Percentiles rank a stretch among this genome's conserved stretches.
phyloP scores from a whole-genome alignment of 2,113 vertebrate species.

The Phalacrocorax aristotelis region DNA sequence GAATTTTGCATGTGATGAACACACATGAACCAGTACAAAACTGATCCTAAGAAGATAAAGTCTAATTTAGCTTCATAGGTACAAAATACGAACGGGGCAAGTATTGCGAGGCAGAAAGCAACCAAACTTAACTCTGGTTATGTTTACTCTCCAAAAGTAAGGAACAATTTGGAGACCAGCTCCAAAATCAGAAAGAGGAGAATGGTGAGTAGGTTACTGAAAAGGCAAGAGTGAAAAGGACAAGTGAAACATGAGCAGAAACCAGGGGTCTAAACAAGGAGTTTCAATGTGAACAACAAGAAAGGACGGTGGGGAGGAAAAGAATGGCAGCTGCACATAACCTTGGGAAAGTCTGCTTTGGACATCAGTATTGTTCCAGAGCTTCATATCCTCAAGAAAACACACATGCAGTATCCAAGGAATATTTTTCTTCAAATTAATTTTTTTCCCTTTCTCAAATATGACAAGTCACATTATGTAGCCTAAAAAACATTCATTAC shows the following conservation, averaged over 20 bases:
- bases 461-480: neutral
- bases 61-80: neutral
- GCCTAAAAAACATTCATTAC: neutral
- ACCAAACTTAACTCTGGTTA: neutral
- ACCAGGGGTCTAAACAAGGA: neutral
- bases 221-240: neutral
- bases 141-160: neutral
- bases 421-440: neutral
- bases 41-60: neutral
- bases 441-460: neutral
- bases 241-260: neutral
- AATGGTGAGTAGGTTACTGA: neutral
- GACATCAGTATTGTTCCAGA: neutral
- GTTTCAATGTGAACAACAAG: neutral
- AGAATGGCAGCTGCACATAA: neutral
- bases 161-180: neutral
- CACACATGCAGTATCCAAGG: neutral
- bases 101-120: neutral
- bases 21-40: neutral
- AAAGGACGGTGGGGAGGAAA: neutral
- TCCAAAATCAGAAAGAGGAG: neutral
- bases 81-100: rapidly evolving
- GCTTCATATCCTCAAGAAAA: neutral
- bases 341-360: neutral
- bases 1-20: neutral